Evolutionary conservation across 2,113 vertebrate species (phyloP).

Genomic region (Halcyon senegalensis): DNA sequence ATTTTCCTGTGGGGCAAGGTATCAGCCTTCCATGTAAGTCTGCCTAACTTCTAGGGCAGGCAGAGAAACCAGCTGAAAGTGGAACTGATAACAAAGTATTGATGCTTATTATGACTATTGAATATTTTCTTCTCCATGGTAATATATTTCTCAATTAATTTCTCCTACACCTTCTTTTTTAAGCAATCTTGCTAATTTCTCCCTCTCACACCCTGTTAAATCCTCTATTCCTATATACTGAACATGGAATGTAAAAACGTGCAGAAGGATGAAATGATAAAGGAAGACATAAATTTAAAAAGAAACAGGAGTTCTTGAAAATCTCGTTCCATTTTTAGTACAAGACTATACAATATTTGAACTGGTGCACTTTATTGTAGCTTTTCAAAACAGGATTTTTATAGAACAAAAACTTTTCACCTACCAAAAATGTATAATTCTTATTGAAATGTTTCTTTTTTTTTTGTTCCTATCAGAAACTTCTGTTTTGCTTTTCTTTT

Average conservation of each 20-base stretch:
- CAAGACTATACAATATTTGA: background rate
- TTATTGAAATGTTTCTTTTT: background rate
- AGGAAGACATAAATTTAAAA: background rate
- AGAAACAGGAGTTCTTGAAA: background rate
- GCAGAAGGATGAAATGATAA: background rate
- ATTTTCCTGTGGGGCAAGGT: background rate
- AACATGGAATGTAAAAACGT: background rate
- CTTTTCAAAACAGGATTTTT: background rate
- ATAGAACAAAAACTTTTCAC: background rate
- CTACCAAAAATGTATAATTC: background rate
- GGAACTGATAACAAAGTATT: background rate
- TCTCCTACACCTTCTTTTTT: background rate
- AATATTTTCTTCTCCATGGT: background rate
- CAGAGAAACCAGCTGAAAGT: background rate
- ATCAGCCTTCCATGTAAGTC: background rate
- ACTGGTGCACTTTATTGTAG: background rate
- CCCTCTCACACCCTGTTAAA: background rate
- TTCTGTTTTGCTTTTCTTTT: background rate
- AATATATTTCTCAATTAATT: background rate
- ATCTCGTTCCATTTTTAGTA: background rate
- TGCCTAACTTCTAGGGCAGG: background rate
- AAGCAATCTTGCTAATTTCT: background rate
- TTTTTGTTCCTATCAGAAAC: background rate
- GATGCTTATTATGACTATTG: background rate
- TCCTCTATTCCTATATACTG: background rate